Evolutionary conservation across 2,797 vertebrate species (phyloP).

Genomic region (Crocodylus rhombifer): DNA sequence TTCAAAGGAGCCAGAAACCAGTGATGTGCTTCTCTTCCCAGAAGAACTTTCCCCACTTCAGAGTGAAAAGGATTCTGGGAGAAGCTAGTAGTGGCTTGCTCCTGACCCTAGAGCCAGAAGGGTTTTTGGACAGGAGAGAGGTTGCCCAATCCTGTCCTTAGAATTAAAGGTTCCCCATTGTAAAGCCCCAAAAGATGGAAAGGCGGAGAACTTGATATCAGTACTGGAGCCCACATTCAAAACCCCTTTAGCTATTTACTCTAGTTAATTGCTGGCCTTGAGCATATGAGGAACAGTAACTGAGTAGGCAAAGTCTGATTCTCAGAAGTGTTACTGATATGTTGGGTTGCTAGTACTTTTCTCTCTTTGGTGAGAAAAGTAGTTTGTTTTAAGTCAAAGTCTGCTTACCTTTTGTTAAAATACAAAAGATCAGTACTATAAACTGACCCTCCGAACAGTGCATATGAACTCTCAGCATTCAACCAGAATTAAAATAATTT

Average conservation of each 20-base stretch:
- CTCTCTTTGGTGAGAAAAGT: neutral
- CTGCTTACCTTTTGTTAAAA: neutral
- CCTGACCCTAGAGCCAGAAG: neutral
- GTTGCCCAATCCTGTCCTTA: neutral
- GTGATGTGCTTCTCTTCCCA: neutral
- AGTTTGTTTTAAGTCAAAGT: neutral
- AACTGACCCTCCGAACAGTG: neutral
- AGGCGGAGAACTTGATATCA: no score
- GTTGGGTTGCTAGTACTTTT: neutral
- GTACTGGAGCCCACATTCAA: no score
- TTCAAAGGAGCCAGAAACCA: neutral
- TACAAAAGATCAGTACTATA: neutral
- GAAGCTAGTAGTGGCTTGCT: neutral
- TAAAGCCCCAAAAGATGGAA: neutral
- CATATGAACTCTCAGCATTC: neutral
- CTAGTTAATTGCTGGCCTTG: no score
- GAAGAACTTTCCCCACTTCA: neutral
- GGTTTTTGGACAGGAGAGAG: neutral
- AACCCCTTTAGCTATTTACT: no score
- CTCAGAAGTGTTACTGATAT: no score
- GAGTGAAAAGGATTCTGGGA: neutral
- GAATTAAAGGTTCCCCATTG: neutral
- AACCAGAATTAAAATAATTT: neutral
- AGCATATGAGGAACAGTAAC: no score
- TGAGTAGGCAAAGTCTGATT: no score